Percentiles rank a stretch among this genome's conserved stretches.
These are phyloP conservation scores for Paracanthobrama guichenoti DNA, from an alignment of 2,113 vertebrate species.

Conservation along the genomic window DNA sequence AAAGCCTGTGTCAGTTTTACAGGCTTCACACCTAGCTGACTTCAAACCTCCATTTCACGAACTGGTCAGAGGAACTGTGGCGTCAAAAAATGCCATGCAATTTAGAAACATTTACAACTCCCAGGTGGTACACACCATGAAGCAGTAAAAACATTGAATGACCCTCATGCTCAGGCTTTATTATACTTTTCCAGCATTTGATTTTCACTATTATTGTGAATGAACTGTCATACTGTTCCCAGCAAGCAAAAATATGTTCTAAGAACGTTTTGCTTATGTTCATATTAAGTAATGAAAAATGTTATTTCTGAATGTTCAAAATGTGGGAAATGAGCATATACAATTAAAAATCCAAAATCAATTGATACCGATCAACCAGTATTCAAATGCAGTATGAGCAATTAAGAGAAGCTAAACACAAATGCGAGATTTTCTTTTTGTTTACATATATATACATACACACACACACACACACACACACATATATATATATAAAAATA, in stretches of 20 bases:
- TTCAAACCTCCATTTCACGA: not conserved
- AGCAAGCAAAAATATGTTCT: too few relatives aligned
- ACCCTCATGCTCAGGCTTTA: conserved; percentile 2
- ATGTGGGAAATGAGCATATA: not conserved
- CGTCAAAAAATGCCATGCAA: not conserved
- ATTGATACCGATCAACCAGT: too few relatives aligned
- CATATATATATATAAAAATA: too few relatives aligned
- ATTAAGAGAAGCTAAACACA: not conserved
- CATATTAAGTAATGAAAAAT: too few relatives aligned
- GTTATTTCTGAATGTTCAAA: too few relatives aligned
- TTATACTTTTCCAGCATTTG: not conserved
- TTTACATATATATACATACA: too few relatives aligned
- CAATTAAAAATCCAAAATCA: not conserved
- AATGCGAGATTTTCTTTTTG: not conserved
- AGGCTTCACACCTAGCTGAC: not conserved
- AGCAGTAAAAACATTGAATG: conserved; percentile 1
- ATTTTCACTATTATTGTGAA: conserved; percentile 8
- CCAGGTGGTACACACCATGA: not conserved
- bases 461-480: too few relatives aligned
- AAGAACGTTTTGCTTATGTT: too few relatives aligned
- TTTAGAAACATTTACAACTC: conserved; percentile 3
- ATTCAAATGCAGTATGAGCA: not conserved
- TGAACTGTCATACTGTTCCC: not conserved
- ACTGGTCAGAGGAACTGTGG: not conserved
- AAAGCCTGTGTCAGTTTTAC: conserved; percentile 17